Conservation (phyloP, 2,113 vertebrate species). For the Columba livia region DNA sequence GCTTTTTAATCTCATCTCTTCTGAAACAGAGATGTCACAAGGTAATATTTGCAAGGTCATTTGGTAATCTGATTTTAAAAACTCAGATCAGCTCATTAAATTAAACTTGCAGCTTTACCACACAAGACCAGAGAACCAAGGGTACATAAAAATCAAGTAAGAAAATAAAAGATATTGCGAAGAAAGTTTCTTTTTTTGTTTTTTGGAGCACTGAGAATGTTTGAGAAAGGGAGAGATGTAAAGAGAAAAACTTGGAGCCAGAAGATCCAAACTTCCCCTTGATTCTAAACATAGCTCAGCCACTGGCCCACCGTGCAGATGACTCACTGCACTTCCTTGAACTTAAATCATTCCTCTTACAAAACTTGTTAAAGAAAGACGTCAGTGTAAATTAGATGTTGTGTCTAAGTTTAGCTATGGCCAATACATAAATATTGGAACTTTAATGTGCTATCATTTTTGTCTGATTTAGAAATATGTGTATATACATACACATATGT, state of each 20-base stretch:
- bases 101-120: neutral
- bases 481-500: neutral
- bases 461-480: slow-evolving; percentile 58
- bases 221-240: slow-evolving; percentile 52
- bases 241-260: slow-evolving; percentile 57
- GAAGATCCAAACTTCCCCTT: slow-evolving; percentile 67
- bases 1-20: neutral
- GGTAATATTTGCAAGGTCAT: neutral
- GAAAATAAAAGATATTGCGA: neutral
- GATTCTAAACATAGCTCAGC: slow-evolving; percentile 80
- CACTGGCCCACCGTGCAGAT: slow-evolving; percentile 76
- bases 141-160: neutral
- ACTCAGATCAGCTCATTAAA: neutral
- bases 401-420: slow-evolving; percentile 77
- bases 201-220: neutral
- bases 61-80: neutral
- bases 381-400: slow-evolving; percentile 83
- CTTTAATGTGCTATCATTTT: slow-evolving; percentile 67
- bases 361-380: slow-evolving; percentile 85
- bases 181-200: neutral
- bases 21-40: neutral
- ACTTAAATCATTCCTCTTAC: slow-evolving; percentile 81
- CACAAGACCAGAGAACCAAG: neutral
- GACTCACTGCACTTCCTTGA: slow-evolving; percentile 80
- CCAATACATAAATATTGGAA: slow-evolving; percentile 75